phyloP scores from a whole-genome alignment of 2,797 vertebrate species.

The Microchirus variegatus region DNA sequence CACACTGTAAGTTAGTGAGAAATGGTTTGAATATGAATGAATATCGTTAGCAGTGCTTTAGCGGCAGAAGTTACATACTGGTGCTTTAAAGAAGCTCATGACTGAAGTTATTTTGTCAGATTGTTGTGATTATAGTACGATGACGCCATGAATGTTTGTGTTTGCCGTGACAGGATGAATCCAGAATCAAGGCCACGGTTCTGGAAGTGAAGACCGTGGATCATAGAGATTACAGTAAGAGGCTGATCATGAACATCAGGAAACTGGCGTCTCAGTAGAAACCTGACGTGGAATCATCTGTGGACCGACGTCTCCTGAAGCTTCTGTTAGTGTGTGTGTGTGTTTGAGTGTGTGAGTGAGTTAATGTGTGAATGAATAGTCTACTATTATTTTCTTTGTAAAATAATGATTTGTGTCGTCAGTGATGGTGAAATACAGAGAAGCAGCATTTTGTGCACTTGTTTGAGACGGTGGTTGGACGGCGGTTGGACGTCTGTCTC shows the following conservation, averaged over 20 bases:
- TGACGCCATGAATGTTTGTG: too few relatives aligned
- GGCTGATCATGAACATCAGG: conserved; percentile 90
- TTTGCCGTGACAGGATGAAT: conserved; percentile 87
- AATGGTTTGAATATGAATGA: too few relatives aligned
- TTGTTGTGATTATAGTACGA: too few relatives aligned
- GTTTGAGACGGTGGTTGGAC: too few relatives aligned
- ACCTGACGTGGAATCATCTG: too few relatives aligned
- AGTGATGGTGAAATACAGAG: neutral
- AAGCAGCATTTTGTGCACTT: neutral
- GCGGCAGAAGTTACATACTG: too few relatives aligned
- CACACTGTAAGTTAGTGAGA: too few relatives aligned
- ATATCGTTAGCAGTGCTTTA: too few relatives aligned
- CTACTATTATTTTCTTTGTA: neutral
- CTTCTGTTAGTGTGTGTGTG: neutral
- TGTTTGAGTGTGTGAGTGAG: neutral
- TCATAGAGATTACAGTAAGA: conserved; percentile 91
- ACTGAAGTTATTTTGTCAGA: too few relatives aligned
- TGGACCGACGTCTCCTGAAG: neutral
- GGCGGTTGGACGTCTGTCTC: too few relatives aligned
- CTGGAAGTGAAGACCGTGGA: conserved; percentile 91
- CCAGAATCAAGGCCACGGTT: conserved; percentile 93
- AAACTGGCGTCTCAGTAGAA: conserved; percentile 79
- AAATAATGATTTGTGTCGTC: conserved; percentile 17
- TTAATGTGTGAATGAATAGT: neutral
- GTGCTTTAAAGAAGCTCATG: too few relatives aligned